Conservation (phyloP, 2,888 invertebrate species). For the Sinopyrophorus schimmeli region DNA sequence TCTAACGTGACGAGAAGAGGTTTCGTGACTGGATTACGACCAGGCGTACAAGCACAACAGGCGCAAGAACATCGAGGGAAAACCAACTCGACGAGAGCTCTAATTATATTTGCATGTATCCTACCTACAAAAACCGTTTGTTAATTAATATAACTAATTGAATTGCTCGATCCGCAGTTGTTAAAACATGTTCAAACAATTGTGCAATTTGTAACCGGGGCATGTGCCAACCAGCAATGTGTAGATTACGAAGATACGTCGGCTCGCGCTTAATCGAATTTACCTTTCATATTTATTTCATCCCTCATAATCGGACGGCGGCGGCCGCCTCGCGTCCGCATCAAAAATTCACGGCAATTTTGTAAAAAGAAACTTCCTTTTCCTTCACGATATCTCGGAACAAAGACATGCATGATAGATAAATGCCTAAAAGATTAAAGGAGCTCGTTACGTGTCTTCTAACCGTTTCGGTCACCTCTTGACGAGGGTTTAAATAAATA, state of each 20-base stretch:
- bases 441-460: slow-evolving; percentile 7
- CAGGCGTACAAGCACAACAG: too few relatives aligned
- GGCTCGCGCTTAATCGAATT: slow-evolving; percentile 16
- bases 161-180: slow-evolving; percentile 27
- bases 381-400: not conserved
- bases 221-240: slow-evolving; percentile 9
- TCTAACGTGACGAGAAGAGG: slow-evolving; percentile 45
- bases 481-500: slow-evolving; percentile 13
- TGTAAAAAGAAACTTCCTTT: not conserved
- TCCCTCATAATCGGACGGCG: too few relatives aligned
- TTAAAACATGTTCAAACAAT: slow-evolving; percentile 30
- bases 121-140: slow-evolving; percentile 29
- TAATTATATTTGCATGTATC: slow-evolving; percentile 36
- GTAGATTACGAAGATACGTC: slow-evolving; percentile 11
- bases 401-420: slow-evolving; percentile 13
- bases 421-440: slow-evolving; percentile 11
- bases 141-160: slow-evolving; percentile 33
- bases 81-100: slow-evolving; percentile 24
- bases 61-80: slow-evolving; percentile 32
- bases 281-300: too few relatives aligned
- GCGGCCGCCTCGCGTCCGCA: too few relatives aligned
- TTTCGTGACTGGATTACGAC: slow-evolving; percentile 43
- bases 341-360: not conserved
- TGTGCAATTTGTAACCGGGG: slow-evolving; percentile 17
- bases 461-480: slow-evolving; percentile 8